Conservation (phyloP, 2,113 vertebrate species). For the Malurus melanocephalus region DNA sequence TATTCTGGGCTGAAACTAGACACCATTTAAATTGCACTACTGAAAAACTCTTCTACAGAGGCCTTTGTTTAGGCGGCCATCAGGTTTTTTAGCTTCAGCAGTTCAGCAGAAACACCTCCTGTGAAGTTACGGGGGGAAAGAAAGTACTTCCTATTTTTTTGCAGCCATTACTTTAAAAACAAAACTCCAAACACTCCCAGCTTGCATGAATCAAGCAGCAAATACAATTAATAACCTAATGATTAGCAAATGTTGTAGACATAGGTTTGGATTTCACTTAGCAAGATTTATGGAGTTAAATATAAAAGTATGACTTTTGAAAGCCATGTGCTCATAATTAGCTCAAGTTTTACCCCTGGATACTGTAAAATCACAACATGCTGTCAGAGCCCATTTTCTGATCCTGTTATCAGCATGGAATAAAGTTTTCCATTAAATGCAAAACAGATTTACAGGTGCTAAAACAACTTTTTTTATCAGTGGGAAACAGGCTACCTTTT, state of each 20-base stretch:
- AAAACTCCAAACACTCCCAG: conserved; percentile 15
- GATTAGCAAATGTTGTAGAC: conserved; percentile 67
- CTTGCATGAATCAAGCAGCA: conserved; percentile 51
- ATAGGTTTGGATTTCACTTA: conserved; percentile 53
- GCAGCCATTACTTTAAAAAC: conserved; percentile 31
- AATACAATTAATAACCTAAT: conserved; percentile 62
- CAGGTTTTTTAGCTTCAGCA: conserved; percentile 55
- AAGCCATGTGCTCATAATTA: conserved; percentile 76
- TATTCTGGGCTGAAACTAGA: conserved; percentile 85
- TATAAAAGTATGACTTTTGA: conserved; percentile 60
- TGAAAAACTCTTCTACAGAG: conserved; percentile 71
- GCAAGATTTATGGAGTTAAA: conserved; percentile 61
- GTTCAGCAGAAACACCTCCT: conserved; percentile 53
- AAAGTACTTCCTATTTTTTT: conserved; percentile 20
- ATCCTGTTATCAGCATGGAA: conserved; percentile 70
- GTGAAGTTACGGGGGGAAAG: conserved; percentile 6
- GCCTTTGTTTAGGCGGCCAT: conserved; percentile 72
- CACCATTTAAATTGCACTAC: conserved; percentile 72
- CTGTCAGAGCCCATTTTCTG: conserved; percentile 67
- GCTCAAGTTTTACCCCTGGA: conserved; percentile 63
- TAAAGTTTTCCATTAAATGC: conserved; percentile 60
- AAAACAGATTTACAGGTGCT: conserved; percentile 72
- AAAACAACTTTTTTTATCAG: conserved; percentile 54
- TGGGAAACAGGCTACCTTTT: conserved; percentile 60
- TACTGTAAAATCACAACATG: conserved; percentile 73